phyloP scores from a whole-genome alignment of 2,113 vertebrate genomes.

The Catagonus wagneri region DNA sequence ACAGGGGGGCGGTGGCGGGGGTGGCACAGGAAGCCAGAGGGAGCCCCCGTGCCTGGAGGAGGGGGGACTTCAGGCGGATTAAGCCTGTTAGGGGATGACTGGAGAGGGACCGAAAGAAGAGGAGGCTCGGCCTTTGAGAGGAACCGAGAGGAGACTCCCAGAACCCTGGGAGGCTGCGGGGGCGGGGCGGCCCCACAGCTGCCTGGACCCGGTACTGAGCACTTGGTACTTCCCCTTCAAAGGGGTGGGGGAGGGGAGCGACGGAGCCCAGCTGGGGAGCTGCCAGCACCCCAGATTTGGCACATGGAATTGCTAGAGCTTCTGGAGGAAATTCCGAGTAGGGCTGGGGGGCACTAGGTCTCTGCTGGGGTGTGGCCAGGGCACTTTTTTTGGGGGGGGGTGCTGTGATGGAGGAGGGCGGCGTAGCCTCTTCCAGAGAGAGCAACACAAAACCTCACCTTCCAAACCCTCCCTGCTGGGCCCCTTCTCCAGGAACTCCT shows the following conservation, averaged over 20 bases:
- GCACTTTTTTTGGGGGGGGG: neutral
- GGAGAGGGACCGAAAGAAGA: neutral
- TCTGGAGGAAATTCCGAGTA: neutral
- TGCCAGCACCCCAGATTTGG: neutral
- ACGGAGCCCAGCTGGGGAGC: neutral
- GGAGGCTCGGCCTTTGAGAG: neutral
- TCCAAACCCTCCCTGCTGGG: neutral
- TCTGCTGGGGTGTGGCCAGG: neutral
- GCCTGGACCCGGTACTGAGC: neutral
- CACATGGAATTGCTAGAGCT: neutral
- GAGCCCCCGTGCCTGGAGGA: neutral
- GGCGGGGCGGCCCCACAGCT: neutral
- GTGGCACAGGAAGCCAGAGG: neutral
- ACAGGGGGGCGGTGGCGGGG: rapidly evolving
- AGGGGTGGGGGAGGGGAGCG: neutral
- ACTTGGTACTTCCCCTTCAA: neutral
- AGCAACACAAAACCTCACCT: neutral
- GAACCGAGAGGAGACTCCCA: neutral
- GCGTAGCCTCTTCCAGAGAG: neutral
- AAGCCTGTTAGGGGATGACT: neutral
- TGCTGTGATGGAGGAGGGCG: too few species aligned
- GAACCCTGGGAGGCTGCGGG: neutral
- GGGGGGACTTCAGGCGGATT: neutral
- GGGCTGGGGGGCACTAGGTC: neutral
- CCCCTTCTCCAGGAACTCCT: neutral